phyloP scores from a whole-genome alignment of 2,888 invertebrate genomes.

The Drosophila anceps region DNA sequence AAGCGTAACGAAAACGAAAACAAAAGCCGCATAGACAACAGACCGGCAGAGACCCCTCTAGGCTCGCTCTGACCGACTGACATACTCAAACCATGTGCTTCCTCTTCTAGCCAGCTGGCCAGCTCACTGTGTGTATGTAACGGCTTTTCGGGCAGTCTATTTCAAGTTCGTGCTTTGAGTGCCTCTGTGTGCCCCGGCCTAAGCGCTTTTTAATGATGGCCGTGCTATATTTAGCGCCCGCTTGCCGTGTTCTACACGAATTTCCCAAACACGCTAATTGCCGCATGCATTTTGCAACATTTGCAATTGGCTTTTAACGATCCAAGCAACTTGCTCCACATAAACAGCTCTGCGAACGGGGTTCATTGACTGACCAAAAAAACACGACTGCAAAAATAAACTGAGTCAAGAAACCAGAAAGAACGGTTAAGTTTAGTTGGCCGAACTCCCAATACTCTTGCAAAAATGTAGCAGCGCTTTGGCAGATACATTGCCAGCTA shows the following conservation, averaged over 20 bases:
- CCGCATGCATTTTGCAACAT: slow-evolving; percentile 62
- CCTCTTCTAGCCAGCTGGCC: slow-evolving; percentile 23
- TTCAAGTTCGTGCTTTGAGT: slow-evolving; percentile 60
- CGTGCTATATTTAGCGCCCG: slow-evolving; percentile 74
- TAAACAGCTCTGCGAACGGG: slow-evolving; percentile 17
- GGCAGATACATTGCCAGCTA: not conserved
- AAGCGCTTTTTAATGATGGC: slow-evolving; percentile 77
- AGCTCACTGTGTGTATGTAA: slow-evolving; percentile 36
- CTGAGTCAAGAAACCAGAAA: slow-evolving; percentile 5
- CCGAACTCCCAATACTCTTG: slow-evolving; percentile 5
- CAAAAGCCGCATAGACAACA: slow-evolving; percentile 52
- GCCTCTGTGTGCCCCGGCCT: slow-evolving; percentile 41
- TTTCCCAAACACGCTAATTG: slow-evolving; percentile 67
- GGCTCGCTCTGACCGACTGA: slow-evolving; percentile 73
- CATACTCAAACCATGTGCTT: slow-evolving; percentile 49
- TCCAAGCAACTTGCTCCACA: slow-evolving; percentile 57
- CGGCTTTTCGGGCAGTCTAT: slow-evolving; percentile 63
- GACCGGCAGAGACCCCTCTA: not conserved
- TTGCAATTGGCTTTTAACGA: slow-evolving; percentile 66
- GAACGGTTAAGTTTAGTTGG: not conserved
- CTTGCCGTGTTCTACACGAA: slow-evolving; percentile 50
- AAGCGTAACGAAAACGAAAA: slow-evolving; percentile 81
- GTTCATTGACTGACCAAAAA: slow-evolving; percentile 68
- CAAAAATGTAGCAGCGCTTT: not conserved
- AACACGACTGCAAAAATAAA: not conserved